Base-by-base conservation (phyloP, 2,797 vertebrate genomes). In the Cyclopterus lumpus region DNA sequence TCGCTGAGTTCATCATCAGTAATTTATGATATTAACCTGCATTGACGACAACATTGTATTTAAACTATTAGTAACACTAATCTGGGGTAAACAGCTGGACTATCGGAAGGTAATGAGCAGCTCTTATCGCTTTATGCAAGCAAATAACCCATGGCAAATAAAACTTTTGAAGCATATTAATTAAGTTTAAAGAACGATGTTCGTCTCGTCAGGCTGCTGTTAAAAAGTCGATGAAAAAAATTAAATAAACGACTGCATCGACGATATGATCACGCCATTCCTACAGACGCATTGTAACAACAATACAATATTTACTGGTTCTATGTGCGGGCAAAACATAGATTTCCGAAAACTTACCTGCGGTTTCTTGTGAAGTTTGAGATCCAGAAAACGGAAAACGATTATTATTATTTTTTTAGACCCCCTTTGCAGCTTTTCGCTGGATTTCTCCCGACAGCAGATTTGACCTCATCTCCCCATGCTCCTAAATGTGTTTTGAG, bases 271-370 rank as follows among this genome's bases (percentile, higher is more conserved):
- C 11, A 22, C 2, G 26, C 28, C 28, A 16, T 12, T 24, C 14
- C 10, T 1, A 8, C 2, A 44, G 28, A 38, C 2, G 5, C 10
- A 2, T 6, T 15, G n/a, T 4, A 8, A 48, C 46, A 3, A 40
- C 0, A 40, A 32, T 16, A 20, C 8, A 14, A 32, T 4, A 2
- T n/a, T 4, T 7, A 18, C 3, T 36, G 2, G 2, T 22, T 51
- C 15, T 32, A 5, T 1, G 28, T 6, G 11, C 8, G 8, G 30
- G 22, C 11, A 30, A 5, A 8, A 8, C 15, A 5, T 12, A 26
- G 8, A 18, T 62, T 18, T 4, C 20, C 20, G 5, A 18, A 48
- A 70, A 81, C 82, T 76, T 71, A 92, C 91, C 83, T 75, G 74
- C 53, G 26, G 10, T 36, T 67, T 66, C 22, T 49, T 34, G 22